These are phyloP conservation scores for Notospermus geniculatus DNA, from an alignment of 1,140 invertebrate genomes.

Conservation along the genomic window DNA sequence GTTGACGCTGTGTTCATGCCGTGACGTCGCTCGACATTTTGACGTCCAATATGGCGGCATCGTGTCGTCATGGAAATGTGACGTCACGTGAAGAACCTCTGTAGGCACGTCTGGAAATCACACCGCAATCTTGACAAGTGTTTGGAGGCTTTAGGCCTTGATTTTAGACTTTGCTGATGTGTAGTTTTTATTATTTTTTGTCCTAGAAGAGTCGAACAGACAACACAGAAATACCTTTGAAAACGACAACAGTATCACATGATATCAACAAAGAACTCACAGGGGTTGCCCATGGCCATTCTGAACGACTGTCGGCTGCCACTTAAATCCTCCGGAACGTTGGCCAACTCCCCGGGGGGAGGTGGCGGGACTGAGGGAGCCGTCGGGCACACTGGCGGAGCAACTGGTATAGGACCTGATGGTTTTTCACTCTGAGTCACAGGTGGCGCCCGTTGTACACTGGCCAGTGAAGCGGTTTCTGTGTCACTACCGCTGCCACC, in stretches of 20 bases:
- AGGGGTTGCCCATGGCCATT: constrained; percentile 82
- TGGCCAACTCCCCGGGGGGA: constrained; percentile 28
- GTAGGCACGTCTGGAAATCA: too few species aligned
- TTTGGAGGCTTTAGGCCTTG: too few species aligned
- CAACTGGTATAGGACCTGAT: constrained; percentile 1
- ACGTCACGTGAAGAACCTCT: too few species aligned
- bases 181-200: too few species aligned
- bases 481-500: constrained; percentile 60
- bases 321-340: constrained; percentile 65
- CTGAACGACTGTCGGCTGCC: constrained; percentile 81
- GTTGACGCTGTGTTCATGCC: too few species aligned
- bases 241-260: constrained; percentile 59
- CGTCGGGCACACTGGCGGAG: constrained; percentile 1
- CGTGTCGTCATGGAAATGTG: too few species aligned
- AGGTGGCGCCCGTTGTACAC: constrained; percentile 60
- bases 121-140: too few species aligned
- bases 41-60: too few species aligned
- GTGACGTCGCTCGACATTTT: too few species aligned
- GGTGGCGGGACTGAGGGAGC: constrained; percentile 14
- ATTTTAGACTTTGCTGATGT: too few species aligned
- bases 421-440: constrained; percentile 10
- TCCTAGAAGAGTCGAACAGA: too few species aligned
- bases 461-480: constrained; percentile 61
- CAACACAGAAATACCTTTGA: too few species aligned
- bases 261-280: constrained; percentile 82